A percentile compares a stretch with the other conserved stretches of the same genome.
Conservation (phyloP, 2,797 vertebrate genomes). For the Poliocrania exsul region DNA sequence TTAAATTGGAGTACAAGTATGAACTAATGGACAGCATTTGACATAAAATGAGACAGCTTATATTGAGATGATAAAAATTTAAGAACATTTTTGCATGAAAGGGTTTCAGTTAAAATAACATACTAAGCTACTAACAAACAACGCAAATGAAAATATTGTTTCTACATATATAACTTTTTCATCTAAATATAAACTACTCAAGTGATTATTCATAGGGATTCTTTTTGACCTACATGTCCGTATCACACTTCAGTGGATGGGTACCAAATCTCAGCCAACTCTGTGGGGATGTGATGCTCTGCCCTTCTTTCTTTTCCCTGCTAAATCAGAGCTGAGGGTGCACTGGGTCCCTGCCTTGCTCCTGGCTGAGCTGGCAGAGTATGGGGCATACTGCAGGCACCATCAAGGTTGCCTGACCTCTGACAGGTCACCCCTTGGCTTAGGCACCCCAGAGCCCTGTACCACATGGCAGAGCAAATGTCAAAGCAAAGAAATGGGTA, state of each 20-base stretch:
- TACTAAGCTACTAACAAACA: neutral
- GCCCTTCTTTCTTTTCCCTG: neutral
- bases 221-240: neutral
- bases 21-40: neutral
- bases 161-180: neutral
- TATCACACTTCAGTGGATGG: neutral
- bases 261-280: neutral
- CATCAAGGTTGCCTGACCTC: accelerated
- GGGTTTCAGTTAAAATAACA: neutral
- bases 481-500: neutral
- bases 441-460: accelerated
- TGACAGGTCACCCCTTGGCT: neutral
- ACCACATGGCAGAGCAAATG: accelerated
- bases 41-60: neutral
- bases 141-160: neutral
- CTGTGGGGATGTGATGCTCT: neutral
- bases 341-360: accelerated
- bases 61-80: neutral
- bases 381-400: neutral
- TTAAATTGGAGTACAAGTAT: neutral
- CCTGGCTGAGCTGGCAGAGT: neutral
- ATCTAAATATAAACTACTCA: neutral
- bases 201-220: neutral
- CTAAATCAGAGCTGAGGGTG: neutral
- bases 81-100: neutral